Evolutionary conservation across 2,888 invertebrate species (phyloP), one percentile per base, ranked within the genome.

Genomic region (Germaria angustata): DNA sequence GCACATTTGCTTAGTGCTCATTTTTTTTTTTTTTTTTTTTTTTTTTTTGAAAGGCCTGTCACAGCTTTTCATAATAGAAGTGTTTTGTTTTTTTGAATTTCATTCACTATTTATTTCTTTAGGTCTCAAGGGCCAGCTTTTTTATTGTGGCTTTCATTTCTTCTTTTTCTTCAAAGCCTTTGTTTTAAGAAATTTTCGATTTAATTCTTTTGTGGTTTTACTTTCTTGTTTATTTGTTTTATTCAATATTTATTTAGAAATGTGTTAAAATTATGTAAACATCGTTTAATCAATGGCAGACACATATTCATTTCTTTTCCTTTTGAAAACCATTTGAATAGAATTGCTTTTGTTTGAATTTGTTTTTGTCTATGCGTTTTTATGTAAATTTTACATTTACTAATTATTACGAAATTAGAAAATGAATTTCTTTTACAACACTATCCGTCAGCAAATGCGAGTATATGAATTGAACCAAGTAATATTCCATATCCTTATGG

Each of bases 201-300:
- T 22, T 22, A 15, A 57, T 59, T 71, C 32, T 44, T 17, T 69
- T 69, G 39, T 63, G 9, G 20, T 34, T 51, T 22, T 1, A 28
- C 20, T 20, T 0, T 39, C 28, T 44, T 61, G 20, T 79, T 59
- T 71, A 49, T 32, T 65, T 71, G 46, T 57, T 65, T 20, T 15
- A 15, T 44, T 59, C 17, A 53, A 34, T 59, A 59, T 82, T 82
- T 82, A 36, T 75, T 75, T 78, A 75, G 75, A 78, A 75, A 78
- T 69, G 73, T 78, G 81, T 82, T 82, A 65, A 73, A 72, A 81
- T 78, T 63, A 55, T 71, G 72, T 77, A 77, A 81, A 77, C 66
- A 77, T 41, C 22, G 61, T 77, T 77, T 63, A 77, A 72, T 81
- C 61, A 51, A 69, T 71, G 71, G 53, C 77, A 78, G 57, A 57